phyloP scores from a whole-genome alignment of 2,888 invertebrate genomes.

The Ophraella communa region DNA sequence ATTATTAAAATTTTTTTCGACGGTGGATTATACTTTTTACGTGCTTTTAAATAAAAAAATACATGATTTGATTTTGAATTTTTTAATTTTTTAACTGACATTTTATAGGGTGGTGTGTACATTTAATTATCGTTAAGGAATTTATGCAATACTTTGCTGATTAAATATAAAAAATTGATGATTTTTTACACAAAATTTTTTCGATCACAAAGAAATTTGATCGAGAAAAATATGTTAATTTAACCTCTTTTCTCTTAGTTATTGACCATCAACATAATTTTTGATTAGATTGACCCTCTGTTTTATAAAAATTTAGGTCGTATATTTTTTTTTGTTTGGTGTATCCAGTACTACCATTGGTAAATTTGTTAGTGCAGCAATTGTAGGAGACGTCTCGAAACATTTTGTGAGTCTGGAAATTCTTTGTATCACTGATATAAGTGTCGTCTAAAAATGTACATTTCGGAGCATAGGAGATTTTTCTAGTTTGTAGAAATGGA shows the following conservation, averaged over 20 bases:
- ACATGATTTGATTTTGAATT: no score
- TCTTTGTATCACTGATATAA: conserved; percentile 35
- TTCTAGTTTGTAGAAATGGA: conserved; percentile 47
- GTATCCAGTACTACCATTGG: conserved; percentile 40
- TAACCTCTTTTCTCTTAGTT: not conserved
- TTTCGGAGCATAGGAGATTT: conserved; percentile 37
- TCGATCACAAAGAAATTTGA: no score
- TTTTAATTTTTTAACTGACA: no score
- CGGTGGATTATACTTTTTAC: no score
- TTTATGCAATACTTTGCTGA: no score
- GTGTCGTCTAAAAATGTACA: conserved; percentile 51
- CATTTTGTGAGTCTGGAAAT: conserved; percentile 43
- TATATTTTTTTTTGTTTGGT: not conserved
- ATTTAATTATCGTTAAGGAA: no score
- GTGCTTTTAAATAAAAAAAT: no score
- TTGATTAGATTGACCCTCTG: not conserved
- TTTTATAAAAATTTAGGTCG: not conserved
- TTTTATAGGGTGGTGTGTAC: no score
- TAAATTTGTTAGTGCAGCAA: conserved; percentile 45
- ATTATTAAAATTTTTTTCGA: no score
- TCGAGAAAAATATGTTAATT: no score
- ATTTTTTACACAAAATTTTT: no score
- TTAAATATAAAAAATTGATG: no score
- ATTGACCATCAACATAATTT: not conserved
- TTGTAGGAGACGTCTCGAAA: conserved; percentile 41